Percentiles rank a stretch among this genome's conserved stretches.
Conservation (phyloP, 2,797 vertebrate genomes). For the Lycodopsis pacificus region DNA sequence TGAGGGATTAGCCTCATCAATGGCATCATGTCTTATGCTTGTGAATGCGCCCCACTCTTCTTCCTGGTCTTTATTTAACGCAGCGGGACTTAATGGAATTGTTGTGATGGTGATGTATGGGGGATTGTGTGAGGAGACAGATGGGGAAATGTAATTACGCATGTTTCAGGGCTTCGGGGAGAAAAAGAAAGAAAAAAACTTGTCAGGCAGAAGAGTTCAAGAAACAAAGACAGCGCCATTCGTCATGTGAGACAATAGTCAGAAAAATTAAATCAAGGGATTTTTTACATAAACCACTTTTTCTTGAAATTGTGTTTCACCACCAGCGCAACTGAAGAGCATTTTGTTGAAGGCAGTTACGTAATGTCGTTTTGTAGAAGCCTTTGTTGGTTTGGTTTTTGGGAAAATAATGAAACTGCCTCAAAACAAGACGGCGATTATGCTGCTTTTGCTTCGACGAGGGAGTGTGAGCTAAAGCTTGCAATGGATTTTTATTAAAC, state of each 20-base stretch:
- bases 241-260: conserved; percentile 73
- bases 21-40: conserved; percentile 70
- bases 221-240: conserved; percentile 75
- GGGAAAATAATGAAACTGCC: conserved; percentile 18
- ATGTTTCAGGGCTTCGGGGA: conserved; percentile 69
- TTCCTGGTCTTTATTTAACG: conserved; percentile 56
- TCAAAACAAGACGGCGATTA: not conserved
- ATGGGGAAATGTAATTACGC: conserved; percentile 82
- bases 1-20: conserved; percentile 74
- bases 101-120: conserved; percentile 82
- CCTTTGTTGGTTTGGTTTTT: conserved; percentile 33
- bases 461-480: not conserved
- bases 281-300: conserved; percentile 73
- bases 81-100: conserved; percentile 79
- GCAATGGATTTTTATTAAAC: conserved; percentile 1
- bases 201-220: conserved; percentile 77
- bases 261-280: conserved; percentile 72
- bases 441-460: not conserved
- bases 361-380: conserved; percentile 17
- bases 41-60: conserved; percentile 45
- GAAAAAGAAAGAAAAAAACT: conserved; percentile 45
- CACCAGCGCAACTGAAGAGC: conserved; percentile 22
- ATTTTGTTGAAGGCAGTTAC: conserved; percentile 30
- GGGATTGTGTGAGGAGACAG: conserved; percentile 70
- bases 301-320: conserved; percentile 60